Percentiles rank a stretch among this genome's conserved stretches.
phyloP scores from a whole-genome alignment of 1,140 invertebrate species.

The Agrypnia vestita region DNA sequence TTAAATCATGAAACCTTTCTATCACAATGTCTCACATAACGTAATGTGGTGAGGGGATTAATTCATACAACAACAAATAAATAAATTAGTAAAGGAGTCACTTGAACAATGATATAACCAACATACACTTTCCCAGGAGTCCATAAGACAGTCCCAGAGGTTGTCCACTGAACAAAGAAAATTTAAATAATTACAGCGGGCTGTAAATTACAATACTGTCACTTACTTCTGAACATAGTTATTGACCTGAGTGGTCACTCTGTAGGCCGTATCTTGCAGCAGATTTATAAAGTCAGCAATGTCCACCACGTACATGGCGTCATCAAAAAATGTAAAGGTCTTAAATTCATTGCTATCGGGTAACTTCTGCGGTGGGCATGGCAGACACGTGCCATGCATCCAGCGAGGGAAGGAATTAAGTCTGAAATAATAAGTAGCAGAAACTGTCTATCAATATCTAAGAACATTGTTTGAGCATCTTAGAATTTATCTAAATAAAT shows the following conservation, averaged over 20 bases:
- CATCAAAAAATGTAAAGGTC: slow-evolving; percentile 84
- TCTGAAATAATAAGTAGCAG: slow-evolving; percentile 65
- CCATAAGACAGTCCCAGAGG: no score
- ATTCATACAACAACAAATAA: no score
- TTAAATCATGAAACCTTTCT: no score
- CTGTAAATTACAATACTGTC: background rate
- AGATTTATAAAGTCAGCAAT: slow-evolving; percentile 80
- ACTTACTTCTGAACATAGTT: slow-evolving; percentile 78
- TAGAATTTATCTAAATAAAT: background rate
- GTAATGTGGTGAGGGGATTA: no score
- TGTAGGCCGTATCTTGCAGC: slow-evolving; percentile 79
- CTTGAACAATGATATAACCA: no score
- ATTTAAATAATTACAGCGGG: no score
- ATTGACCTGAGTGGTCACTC: slow-evolving; percentile 76
- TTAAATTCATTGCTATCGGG: slow-evolving; percentile 73
- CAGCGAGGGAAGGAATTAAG: slow-evolving; percentile 85
- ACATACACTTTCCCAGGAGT: no score
- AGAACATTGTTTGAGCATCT: no score
- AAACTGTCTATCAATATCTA: no score
- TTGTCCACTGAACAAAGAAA: no score
- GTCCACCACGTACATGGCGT: slow-evolving; percentile 78
- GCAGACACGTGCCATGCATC: slow-evolving; percentile 87
- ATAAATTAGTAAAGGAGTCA: no score
- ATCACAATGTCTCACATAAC: no score
- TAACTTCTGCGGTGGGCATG: slow-evolving; percentile 77